Percentiles rank a stretch among this genome's conserved stretches.
These are phyloP conservation scores for Amphimallon solstitiale DNA, from an alignment of 2,888 invertebrate species.

Conservation along the genomic window DNA sequence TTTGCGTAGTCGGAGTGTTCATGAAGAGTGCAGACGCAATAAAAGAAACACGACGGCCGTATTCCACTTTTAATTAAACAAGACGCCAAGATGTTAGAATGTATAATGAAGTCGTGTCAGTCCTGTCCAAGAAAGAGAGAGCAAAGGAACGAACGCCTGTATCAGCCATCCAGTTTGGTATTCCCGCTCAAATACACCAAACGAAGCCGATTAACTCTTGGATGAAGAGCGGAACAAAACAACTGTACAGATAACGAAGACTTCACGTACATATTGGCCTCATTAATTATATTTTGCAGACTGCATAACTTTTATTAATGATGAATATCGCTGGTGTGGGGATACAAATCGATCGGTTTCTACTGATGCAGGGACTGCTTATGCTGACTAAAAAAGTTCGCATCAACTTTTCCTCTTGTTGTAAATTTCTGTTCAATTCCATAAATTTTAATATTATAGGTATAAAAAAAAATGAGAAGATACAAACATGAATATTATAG, in stretches of 20 bases:
- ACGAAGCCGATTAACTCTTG: slow-evolving; percentile 52
- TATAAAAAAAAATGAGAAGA: too few relatives aligned
- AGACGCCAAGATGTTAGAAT: slow-evolving; percentile 48
- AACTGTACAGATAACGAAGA: slow-evolving; percentile 47
- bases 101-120: slow-evolving; percentile 50
- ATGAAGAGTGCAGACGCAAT: slow-evolving; percentile 3
- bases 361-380: background rate
- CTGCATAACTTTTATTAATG: slow-evolving; percentile 46
- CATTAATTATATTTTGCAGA: slow-evolving; percentile 49
- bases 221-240: slow-evolving; percentile 41
- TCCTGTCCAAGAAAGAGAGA: slow-evolving; percentile 45
- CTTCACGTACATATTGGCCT: slow-evolving; percentile 46
- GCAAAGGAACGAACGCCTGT: background rate
- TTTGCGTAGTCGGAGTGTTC: too few relatives aligned
- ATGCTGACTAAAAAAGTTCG: too few relatives aligned
- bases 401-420: too few relatives aligned
- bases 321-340: slow-evolving; percentile 10
- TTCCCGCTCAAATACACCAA: slow-evolving; percentile 44
- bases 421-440: too few relatives aligned
- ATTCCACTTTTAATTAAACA: slow-evolving; percentile 47
- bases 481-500: too few relatives aligned
- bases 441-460: too few relatives aligned
- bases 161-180: background rate
- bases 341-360: background rate
- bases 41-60: slow-evolving; percentile 24